Percentiles rank a stretch among this genome's conserved stretches.
These are phyloP conservation scores for Crypturellus undulatus DNA, from an alignment of 2,113 vertebrate genomes.

Conservation along the genomic window DNA sequence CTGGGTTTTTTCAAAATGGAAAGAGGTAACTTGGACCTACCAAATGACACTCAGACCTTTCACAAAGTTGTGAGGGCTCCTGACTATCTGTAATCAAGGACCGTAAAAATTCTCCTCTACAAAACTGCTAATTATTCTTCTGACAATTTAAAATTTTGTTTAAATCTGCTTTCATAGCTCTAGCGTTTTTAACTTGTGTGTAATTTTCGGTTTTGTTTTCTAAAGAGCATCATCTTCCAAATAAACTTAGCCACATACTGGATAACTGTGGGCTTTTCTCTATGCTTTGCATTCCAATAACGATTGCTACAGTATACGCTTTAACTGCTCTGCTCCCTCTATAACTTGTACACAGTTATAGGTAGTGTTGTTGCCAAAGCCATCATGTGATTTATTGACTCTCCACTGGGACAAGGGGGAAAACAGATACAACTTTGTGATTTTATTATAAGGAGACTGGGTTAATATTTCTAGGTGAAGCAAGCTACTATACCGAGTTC, in stretches of 20 bases:
- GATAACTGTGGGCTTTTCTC: constrained; percentile 69
- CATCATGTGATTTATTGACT: constrained; percentile 88
- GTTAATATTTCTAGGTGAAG: constrained; percentile 89
- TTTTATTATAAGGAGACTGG: constrained; percentile 89
- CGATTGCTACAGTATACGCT: constrained; percentile 75
- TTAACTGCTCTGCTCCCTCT: constrained; percentile 73
- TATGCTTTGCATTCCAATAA: constrained; percentile 72
- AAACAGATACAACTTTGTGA: constrained; percentile 90
- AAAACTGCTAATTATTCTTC: background rate
- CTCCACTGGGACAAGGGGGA: constrained; percentile 85
- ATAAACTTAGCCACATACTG: constrained; percentile 21
- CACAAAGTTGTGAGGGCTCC: background rate
- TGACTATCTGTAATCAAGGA: background rate
- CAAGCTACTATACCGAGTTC: constrained; percentile 92
- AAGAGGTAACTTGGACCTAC: rapidly evolving
- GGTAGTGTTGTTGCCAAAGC: constrained; percentile 83
- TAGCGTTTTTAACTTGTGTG: background rate
- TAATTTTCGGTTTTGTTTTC: background rate
- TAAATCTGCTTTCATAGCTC: background rate
- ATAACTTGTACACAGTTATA: constrained; percentile 80
- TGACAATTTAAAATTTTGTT: background rate
- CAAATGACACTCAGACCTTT: background rate
- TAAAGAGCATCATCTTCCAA: constrained; percentile 15
- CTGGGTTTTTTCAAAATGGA: background rate
- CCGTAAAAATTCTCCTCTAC: background rate